Evolutionary conservation across 2,113 vertebrate genomes (phyloP), one percentile per base, ranked within the genome.

Genomic region (Gadus macrocephalus): DNA sequence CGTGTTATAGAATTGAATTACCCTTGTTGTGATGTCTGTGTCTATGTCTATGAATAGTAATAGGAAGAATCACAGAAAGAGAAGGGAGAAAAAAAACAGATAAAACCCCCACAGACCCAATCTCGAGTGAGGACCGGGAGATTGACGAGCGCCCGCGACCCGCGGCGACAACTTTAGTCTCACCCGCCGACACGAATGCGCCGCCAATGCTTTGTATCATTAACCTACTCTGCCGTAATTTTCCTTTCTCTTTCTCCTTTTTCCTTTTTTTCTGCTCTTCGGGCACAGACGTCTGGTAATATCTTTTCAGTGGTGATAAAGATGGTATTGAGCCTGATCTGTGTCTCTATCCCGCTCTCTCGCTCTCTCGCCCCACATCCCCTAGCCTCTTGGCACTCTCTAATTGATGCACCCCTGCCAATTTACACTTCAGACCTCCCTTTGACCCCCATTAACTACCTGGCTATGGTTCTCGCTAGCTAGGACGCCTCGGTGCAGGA

Each of bases 331-430:
- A 49, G 55, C 55, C 17, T 58, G 55, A 58, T 58, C 55, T 58
- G 15, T n/a, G 55, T 58, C 55, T 16, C 15, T 56, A 7, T 56
- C 22, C 14, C n/a, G 38, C 35, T 31, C 20, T 62, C 7, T 62
- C 61, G 16, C 20, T 62, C 61, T 27, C 14, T 83, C 83, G 83
- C 73, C 81, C 85, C 82, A 87, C 84, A 82, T 87, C 85, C 86
- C 88, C 84, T 76, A 90, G 86, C 84, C 89, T 87, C 90, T 82
- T 90, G 88, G 87, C 89, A 90, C 88, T 78, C 79, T 88, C 82
- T 92, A 92, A 92, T 91, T 92, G 91, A 92, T 91, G 91, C 91
- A 92, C 91, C 89, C 88, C 88, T 91, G 91, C 91, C 91, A 92
- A 92, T 92, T 92, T 89, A 90, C 88, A 91, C 90, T 91, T 84